A percentile compares a stretch with the other conserved stretches of the same genome.
Evolutionary conservation across 53 echinoderm and acorn worm species (phyloP).

Genomic region (Hippasteria phrygiana): DNA sequence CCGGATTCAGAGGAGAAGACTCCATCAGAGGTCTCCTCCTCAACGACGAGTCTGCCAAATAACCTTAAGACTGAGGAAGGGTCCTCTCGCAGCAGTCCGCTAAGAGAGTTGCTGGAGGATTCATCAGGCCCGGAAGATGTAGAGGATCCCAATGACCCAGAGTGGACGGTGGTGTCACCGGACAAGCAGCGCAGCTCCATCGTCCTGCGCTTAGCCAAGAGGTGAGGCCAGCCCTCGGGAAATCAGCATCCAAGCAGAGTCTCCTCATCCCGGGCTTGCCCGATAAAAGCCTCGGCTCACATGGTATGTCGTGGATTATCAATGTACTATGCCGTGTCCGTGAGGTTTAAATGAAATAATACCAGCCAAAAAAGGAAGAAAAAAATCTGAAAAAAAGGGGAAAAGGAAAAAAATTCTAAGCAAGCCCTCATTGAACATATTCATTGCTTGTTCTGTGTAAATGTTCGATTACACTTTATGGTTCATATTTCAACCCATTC

Average conservation of each 20-base stretch:
- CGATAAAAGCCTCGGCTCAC: neutral
- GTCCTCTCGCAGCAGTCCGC: conserved; percentile 24
- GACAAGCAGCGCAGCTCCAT: conserved; percentile 67
- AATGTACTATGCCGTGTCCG: conserved; percentile 15
- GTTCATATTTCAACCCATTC: conserved; percentile 32
- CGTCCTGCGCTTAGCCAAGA: conserved; percentile 81
- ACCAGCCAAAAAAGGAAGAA: neutral
- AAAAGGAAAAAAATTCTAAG: conserved; percentile 10
- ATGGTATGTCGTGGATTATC: conserved; percentile 13
- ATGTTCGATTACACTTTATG: conserved; percentile 31
- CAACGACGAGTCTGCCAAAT: neutral
- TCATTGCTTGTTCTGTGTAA: conserved; percentile 40
- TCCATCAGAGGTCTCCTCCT: conserved; percentile 3
- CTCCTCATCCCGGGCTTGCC: neutral
- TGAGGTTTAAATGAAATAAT: neutral
- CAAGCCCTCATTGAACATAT: conserved; percentile 13
- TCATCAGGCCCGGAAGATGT: conserved; percentile 59
- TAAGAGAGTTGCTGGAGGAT: conserved; percentile 29
- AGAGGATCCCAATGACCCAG: conserved; percentile 97
- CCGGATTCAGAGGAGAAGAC: conserved; percentile 20
- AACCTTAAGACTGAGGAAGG: conserved; percentile 3
- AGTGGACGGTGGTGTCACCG: conserved; percentile 92
- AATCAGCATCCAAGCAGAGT: neutral
- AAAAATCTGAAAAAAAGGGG: neutral
- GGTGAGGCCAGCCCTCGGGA: conserved; percentile 63